A percentile compares a stretch with the other conserved stretches of the same genome.
Evolutionary conservation across 2,888 invertebrate species (phyloP).

Genomic region (Drosophila algonquin): DNA sequence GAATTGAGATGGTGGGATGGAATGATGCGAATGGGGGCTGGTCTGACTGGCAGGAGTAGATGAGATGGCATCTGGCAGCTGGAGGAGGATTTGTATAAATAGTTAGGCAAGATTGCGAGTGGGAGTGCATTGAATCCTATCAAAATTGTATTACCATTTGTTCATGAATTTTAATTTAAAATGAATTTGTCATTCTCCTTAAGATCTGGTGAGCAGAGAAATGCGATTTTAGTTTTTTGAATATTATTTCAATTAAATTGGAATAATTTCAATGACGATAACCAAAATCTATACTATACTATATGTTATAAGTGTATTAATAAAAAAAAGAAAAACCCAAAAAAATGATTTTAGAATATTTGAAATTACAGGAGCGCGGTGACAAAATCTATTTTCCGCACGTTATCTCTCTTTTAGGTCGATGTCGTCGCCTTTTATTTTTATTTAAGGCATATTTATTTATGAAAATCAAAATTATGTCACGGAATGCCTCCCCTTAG

Average conservation of each 20-base stretch:
- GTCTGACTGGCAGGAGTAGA: too few species aligned
- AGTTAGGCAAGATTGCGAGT: not conserved
- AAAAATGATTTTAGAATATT: not conserved
- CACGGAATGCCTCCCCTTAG: too few species aligned
- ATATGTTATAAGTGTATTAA: slow-evolving; percentile 48
- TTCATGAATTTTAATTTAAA: slow-evolving; percentile 20
- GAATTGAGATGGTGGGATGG: slow-evolving; percentile 37
- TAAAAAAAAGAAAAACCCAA: slow-evolving; percentile 40
- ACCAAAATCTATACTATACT: slow-evolving; percentile 46
- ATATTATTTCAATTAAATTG: slow-evolving; percentile 81
- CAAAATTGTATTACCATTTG: slow-evolving; percentile 16
- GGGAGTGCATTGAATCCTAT: slow-evolving; percentile 12
- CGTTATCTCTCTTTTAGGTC: too few species aligned
- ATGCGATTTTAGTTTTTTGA: slow-evolving; percentile 48
- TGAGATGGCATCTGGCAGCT: not conserved
- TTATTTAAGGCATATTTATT: too few species aligned
- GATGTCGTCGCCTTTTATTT: too few species aligned
- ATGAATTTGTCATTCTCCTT: slow-evolving; percentile 42
- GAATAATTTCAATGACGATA: slow-evolving; percentile 68
- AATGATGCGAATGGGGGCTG: slow-evolving; percentile 17
- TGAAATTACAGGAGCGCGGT: too few species aligned
- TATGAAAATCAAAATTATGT: too few species aligned
- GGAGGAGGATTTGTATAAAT: slow-evolving; percentile 23
- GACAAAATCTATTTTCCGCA: too few species aligned
- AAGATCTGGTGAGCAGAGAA: slow-evolving; percentile 40